A percentile compares a stretch with the other conserved stretches of the same genome.
Conservation (phyloP, 2,113 vertebrate genomes). For the Cavia porcellus region DNA sequence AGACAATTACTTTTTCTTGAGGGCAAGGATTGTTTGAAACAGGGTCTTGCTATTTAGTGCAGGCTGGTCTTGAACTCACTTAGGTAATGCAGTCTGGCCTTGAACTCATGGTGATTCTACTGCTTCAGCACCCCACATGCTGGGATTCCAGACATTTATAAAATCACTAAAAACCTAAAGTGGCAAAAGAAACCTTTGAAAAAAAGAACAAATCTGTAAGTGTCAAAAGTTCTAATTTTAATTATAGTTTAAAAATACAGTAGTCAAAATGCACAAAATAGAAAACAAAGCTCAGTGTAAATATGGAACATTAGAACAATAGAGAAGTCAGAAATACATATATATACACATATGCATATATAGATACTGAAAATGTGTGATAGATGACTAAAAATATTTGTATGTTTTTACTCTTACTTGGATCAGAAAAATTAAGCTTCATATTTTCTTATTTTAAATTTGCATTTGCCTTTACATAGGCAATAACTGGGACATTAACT, state of each 20-base stretch:
- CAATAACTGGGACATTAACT: too few relatives aligned
- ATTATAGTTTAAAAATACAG: neutral
- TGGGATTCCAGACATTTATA: neutral
- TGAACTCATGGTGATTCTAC: too few relatives aligned
- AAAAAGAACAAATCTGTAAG: neutral
- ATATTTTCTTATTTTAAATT: conserved; percentile 19
- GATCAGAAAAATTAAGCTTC: neutral
- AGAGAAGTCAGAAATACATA: neutral
- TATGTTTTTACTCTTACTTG: neutral
- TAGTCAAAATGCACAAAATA: neutral
- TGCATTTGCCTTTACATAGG: neutral
- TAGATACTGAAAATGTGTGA: neutral
- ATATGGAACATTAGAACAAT: neutral
- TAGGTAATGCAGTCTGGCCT: too few relatives aligned
- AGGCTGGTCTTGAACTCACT: too few relatives aligned
- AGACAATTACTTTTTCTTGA: neutral
- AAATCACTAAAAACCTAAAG: too few relatives aligned
- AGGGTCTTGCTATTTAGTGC: too few relatives aligned
- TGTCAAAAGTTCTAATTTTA: neutral
- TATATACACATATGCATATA: too few relatives aligned
- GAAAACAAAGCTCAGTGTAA: neutral
- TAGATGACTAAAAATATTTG: neutral
- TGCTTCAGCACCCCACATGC: too few relatives aligned
- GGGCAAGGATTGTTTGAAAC: too few relatives aligned
- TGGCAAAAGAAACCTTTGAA: too few relatives aligned